phyloP scores from a whole-genome alignment of 2,888 invertebrate genomes.

The Neoascia interrupta region DNA sequence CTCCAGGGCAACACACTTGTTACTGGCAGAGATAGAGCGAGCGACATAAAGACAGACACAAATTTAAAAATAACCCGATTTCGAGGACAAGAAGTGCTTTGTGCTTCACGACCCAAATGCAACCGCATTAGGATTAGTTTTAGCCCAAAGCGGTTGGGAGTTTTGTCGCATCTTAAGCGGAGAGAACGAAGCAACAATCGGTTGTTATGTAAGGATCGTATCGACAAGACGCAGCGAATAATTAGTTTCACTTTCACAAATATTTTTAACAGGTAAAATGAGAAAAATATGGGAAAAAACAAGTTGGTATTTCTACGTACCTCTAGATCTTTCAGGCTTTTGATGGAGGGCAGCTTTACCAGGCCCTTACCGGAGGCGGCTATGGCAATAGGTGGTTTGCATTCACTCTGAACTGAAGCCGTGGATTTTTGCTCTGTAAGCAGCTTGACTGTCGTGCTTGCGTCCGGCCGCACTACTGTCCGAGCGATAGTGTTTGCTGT shows the following conservation, averaged over 20 bases:
- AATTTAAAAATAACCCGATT: conserved; percentile 10
- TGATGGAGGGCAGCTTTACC: conserved; percentile 29
- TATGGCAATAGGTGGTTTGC: conserved; percentile 17
- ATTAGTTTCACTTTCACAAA: conserved; percentile 28
- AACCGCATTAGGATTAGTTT: too few relatives aligned
- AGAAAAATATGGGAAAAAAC: neutral
- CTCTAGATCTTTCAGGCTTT: conserved; percentile 15
- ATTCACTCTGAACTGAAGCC: conserved; percentile 29
- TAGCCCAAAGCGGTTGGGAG: too few relatives aligned
- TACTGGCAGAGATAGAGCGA: too few relatives aligned
- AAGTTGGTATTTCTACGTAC: conserved; percentile 30
- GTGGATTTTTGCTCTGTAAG: conserved; percentile 23
- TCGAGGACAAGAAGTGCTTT: too few relatives aligned
- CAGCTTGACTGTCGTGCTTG: conserved; percentile 29
- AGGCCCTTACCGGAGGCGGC: conserved; percentile 28
- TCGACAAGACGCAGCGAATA: neutral
- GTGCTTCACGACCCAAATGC: too few relatives aligned
- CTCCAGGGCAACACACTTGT: too few relatives aligned
- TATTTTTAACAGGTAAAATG: neutral
- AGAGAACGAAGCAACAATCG: conserved; percentile 26
- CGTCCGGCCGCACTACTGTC: conserved; percentile 31
- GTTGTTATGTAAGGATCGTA: conserved; percentile 49
- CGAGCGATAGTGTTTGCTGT: conserved; percentile 42
- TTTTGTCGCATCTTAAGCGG: too few relatives aligned
- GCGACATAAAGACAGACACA: too few relatives aligned